phyloP scores from a whole-genome alignment of 2,113 vertebrate genomes.

The Dolichallabes microphthalmus region DNA sequence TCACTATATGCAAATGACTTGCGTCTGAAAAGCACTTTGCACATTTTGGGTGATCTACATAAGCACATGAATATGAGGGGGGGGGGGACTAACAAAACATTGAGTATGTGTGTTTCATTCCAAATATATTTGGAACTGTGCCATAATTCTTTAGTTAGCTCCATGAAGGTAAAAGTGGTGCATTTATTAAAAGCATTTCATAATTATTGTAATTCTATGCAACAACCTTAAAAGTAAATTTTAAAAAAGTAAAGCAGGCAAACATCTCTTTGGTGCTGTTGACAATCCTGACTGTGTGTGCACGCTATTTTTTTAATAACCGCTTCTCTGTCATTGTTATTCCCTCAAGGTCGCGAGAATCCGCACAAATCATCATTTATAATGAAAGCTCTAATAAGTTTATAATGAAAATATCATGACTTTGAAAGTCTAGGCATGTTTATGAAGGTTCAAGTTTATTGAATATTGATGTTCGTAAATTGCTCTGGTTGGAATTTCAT shows the following conservation, averaged over 20 bases:
- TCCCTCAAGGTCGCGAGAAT: slow-evolving; percentile 2
- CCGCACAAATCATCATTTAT: not conserved
- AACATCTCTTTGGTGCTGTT: not conserved
- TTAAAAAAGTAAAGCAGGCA: not conserved
- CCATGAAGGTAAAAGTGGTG: not conserved
- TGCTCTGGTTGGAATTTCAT: slow-evolving; percentile 20
- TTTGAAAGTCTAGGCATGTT: slow-evolving; percentile 11
- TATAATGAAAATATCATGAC: slow-evolving; percentile 40
- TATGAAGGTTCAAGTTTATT: slow-evolving; percentile 13
- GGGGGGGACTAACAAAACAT: not conserved
- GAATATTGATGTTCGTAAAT: slow-evolving; percentile 32
- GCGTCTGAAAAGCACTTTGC: not conserved
- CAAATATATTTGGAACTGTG: not conserved
- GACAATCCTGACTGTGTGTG: not conserved
- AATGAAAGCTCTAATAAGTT: slow-evolving; percentile 24
- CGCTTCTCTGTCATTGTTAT: not conserved
- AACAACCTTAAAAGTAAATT: not conserved
- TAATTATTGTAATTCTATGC: not conserved
- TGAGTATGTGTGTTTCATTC: not conserved
- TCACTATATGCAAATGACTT: not conserved
- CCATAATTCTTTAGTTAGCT: not conserved
- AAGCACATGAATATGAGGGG: no score
- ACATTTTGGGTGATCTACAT: not conserved
- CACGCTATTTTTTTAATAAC: slow-evolving; percentile 6
- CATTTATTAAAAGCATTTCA: not conserved